Evolutionary conservation across 2,797 vertebrate species (phyloP), one percentile per base, ranked within the genome.

Genomic region (Leuciscus waleckii): DNA sequence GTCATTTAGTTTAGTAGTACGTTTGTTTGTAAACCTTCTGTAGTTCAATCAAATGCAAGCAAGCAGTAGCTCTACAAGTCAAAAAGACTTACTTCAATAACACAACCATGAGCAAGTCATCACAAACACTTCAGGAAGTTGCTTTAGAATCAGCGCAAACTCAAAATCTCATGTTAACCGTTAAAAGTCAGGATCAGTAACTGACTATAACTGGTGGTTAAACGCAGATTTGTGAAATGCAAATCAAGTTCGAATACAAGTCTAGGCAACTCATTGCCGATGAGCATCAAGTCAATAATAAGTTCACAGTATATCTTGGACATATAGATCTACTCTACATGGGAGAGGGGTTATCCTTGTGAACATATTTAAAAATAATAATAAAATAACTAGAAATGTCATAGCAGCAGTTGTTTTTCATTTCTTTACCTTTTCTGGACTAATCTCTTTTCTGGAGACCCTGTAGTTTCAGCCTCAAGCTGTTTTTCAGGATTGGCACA

Each of bases 401-500:
- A 90, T 87, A 88, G 90, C 86, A 89, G 91, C 90, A 83, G 89
- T 90, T 90, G 81, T 82, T 61, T 77, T 79, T 74, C 65, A 51
- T 32, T 80, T 32, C 69, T 41, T 75, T 67, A 58, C 43, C 39
- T 80, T 78, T 54, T 46, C 7, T 16, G 21, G 63, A 79, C 51
- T 37, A 65, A 85, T 73, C 76, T 85, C 67, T 68, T 61, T 51
- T 70, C 61, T 82, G 73, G 63, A 88, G 90, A 85, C 83, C 80
- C 85, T 78, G 81, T 74, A 76, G 81, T 79, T 87, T 80, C 79
- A 75, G 76, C 43, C 43, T 70, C 46, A 73, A 75, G 49, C 67
- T 58, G 79, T 81, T 78, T 79, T 79, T 61, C 81, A 74, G 61
- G 43, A 91, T 95, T 95, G 95, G 94, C 94, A 95, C 95, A 93